Conservation (phyloP, 2,113 vertebrate genomes). For the Oenanthe oenanthe region DNA sequence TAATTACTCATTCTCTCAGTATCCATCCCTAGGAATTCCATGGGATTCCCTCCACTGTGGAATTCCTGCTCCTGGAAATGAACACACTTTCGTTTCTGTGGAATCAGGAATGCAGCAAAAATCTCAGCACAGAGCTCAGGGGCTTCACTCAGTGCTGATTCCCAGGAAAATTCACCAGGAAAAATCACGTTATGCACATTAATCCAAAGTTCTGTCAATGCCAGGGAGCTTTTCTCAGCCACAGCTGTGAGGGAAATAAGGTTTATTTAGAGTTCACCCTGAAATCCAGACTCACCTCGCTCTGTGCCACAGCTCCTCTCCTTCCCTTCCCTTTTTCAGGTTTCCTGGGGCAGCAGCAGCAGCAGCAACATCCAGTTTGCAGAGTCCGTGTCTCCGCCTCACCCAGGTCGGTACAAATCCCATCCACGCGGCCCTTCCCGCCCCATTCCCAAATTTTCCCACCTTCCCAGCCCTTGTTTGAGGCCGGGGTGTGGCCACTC, state of each 20-base stretch:
- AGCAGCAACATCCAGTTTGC: slow-evolving; percentile 65
- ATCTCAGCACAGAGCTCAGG: background rate
- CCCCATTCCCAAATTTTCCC: slow-evolving; percentile 12
- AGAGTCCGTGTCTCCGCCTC: slow-evolving; percentile 74
- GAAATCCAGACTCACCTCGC: slow-evolving; percentile 63
- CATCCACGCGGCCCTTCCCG: background rate
- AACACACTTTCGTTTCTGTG: fast-evolving
- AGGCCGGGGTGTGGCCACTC: slow-evolving; percentile 66
- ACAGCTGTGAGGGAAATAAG: background rate
- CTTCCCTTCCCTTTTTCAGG: slow-evolving; percentile 69
- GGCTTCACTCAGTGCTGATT: background rate
- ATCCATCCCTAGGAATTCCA: background rate
- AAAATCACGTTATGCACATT: fast-evolving
- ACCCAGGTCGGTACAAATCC: slow-evolving; percentile 82
- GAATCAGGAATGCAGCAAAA: background rate
- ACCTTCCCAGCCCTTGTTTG: slow-evolving; percentile 2
- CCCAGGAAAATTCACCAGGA: background rate
- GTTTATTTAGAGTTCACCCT: background rate
- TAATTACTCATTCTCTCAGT: background rate
- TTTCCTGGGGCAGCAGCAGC: slow-evolving; percentile 65
- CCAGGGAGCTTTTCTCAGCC: background rate
- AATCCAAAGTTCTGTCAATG: fast-evolving
- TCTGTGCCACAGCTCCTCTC: background rate
- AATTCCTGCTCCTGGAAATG: fast-evolving
- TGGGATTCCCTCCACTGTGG: background rate